Base-by-base conservation (phyloP, 2,888 invertebrate genomes). In the Eupithecia exiguata region DNA sequence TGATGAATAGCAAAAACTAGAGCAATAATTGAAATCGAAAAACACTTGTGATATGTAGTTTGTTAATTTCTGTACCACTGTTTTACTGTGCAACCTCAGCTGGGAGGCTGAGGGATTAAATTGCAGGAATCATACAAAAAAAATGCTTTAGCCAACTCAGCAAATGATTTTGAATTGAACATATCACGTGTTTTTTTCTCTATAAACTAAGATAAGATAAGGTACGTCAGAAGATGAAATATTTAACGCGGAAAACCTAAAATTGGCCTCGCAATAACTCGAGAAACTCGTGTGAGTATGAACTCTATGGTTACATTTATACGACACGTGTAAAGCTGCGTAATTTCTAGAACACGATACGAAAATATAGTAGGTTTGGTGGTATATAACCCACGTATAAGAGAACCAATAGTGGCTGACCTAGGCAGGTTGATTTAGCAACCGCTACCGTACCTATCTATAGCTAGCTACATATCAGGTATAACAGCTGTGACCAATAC, bases 331-430 rank as follows among this genome's bases (percentile, higher is more conserved):
- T 69, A 68, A 40, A 40, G n/a, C 43, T 76, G 58, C 72, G 75
- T 75, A 73, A 73, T 76, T 73, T 68, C 68, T 49, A 38, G 21
- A 68, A 30, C 75, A 71, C 75, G 72, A 66, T 68, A 49, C 62
- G 40, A 61, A 62, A 66, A 66, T 62, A 35, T 62, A 62, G 35
- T 62, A 62, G 62, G 18, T 58, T 58, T 58, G 58, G 14, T 58
- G 58, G 14, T 58, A 5, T 14, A 25, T 5, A 53, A 12, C 25
- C 21, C 25, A 58, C 49, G 49, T 49, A 7, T 49, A 21, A 21
- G 21, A n/a, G 21, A n/a, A 53, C 49, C 49, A 58, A 58, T 58
- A 25, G 58, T 58, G 25, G 58, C 58, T 58, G 58, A 58, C 58
- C 58, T 58, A 58, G 58, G 58, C 58, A 25, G 58, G 58, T 6